Evolutionary conservation across 2,888 invertebrate species (phyloP).

Genomic region (Orchesella flavescens): DNA sequence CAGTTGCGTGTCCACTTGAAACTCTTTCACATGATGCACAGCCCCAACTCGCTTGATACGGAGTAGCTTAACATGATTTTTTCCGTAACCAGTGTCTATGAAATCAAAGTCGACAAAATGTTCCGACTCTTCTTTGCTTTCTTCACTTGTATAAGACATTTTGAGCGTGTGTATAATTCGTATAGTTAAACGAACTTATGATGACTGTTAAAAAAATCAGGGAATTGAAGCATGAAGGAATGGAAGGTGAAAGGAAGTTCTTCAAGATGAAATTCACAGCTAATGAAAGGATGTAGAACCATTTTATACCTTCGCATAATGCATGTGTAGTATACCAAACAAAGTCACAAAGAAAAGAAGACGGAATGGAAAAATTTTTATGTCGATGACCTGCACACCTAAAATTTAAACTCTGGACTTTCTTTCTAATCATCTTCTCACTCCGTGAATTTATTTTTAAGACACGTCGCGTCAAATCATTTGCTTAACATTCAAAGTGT

Average conservation of each 20-base stretch:
- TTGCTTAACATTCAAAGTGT: too few relatives aligned
- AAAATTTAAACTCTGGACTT: conserved; percentile 31
- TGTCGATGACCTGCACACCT: conserved; percentile 31
- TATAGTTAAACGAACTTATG: too few relatives aligned
- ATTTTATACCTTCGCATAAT: too few relatives aligned
- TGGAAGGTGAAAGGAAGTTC: not conserved
- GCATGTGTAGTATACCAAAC: not conserved
- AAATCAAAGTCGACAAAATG: conserved; percentile 76
- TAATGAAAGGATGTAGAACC: too few relatives aligned
- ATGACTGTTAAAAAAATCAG: not conserved
- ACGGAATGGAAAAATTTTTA: conserved; percentile 25
- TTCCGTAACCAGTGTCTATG: conserved; percentile 82
- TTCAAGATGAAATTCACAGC: too few relatives aligned
- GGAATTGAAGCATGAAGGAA: not conserved
- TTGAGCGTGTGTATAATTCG: too few relatives aligned
- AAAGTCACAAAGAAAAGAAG: not conserved
- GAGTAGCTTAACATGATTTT: conserved; percentile 83
- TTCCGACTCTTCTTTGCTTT: conserved; percentile 8
- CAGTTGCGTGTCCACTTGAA: conserved; percentile 83
- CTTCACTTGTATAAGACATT: conserved; percentile 1
- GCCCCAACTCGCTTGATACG: conserved; percentile 80
- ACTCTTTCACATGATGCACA: conserved; percentile 82
- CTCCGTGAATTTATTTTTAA: not conserved
- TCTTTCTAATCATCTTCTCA: not conserved
- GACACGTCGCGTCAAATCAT: too few relatives aligned